phyloP scores from a whole-genome alignment of 2,888 invertebrate genomes.

The Zygogramma bicolorata region DNA sequence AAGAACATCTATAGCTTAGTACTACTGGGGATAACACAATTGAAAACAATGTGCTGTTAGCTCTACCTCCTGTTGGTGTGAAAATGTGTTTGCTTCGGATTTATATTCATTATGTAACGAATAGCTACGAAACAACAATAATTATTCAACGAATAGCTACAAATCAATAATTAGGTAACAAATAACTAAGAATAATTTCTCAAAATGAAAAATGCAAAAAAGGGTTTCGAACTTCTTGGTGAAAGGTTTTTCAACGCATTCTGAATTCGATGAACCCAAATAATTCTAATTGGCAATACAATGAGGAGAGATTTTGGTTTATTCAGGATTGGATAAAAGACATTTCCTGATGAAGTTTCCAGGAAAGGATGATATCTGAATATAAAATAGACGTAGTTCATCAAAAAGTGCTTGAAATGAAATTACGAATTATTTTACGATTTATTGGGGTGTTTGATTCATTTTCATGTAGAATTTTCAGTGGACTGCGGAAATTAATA shows the following conservation, averaged over 20 bases:
- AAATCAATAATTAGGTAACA: too few relatives aligned
- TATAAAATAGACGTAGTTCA: constrained; percentile 42
- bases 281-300: neutral
- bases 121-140: too few relatives aligned
- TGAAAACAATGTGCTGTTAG: too few relatives aligned
- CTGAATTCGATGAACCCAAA: neutral
- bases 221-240: too few relatives aligned
- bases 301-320: constrained; percentile 35
- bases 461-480: neutral
- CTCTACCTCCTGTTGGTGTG: too few relatives aligned
- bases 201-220: too few relatives aligned
- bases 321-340: constrained; percentile 38
- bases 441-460: neutral
- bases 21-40: too few relatives aligned
- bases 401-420: neutral
- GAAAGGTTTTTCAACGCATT: neutral
- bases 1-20: too few relatives aligned
- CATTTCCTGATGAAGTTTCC: constrained; percentile 46
- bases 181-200: too few relatives aligned
- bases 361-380: constrained; percentile 43
- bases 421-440: neutral
- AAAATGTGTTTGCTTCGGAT: too few relatives aligned
- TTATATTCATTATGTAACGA: too few relatives aligned
- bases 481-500: neutral
- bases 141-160: too few relatives aligned